A percentile compares a stretch with the other conserved stretches of the same genome.
Evolutionary conservation across 2,113 vertebrate genomes (phyloP).

Genomic region (Onychostruthus taczanowskii): DNA sequence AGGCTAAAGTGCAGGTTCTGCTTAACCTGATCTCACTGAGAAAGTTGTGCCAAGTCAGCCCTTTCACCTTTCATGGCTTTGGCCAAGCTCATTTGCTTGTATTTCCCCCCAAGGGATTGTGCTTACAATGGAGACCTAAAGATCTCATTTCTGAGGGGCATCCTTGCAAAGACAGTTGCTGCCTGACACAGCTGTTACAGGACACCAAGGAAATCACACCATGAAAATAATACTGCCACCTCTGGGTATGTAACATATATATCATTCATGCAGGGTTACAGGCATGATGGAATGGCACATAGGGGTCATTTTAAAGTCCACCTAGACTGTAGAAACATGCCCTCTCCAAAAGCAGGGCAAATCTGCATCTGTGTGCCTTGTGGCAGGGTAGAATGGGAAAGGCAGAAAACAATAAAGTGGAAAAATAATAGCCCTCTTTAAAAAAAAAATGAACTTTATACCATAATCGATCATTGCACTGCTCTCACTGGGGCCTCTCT

Average conservation of each 20-base stretch:
- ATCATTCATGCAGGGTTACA: background rate
- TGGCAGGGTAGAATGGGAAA: background rate
- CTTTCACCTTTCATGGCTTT: background rate
- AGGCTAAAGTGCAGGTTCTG: background rate
- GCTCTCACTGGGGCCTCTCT: background rate
- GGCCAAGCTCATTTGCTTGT: background rate
- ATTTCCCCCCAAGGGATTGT: background rate
- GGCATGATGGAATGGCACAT: background rate
- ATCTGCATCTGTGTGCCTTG: background rate
- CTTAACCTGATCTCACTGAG: background rate
- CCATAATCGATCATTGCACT: background rate
- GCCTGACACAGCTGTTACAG: constrained; percentile 22
- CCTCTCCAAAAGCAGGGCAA: background rate
- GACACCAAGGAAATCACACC: background rate
- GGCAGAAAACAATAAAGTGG: background rate
- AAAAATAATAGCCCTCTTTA: background rate
- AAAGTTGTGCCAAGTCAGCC: background rate
- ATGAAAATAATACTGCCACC: background rate
- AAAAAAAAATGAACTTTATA: background rate
- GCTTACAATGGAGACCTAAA: background rate
- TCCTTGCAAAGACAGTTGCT: background rate
- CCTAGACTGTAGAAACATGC: background rate
- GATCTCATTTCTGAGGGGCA: background rate
- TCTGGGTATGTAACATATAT: background rate
- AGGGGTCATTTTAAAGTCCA: background rate